Evolutionary conservation across 2,888 invertebrate species (phyloP), one percentile per base, ranked within the genome.

Genomic region (Phalera bucephala): DNA sequence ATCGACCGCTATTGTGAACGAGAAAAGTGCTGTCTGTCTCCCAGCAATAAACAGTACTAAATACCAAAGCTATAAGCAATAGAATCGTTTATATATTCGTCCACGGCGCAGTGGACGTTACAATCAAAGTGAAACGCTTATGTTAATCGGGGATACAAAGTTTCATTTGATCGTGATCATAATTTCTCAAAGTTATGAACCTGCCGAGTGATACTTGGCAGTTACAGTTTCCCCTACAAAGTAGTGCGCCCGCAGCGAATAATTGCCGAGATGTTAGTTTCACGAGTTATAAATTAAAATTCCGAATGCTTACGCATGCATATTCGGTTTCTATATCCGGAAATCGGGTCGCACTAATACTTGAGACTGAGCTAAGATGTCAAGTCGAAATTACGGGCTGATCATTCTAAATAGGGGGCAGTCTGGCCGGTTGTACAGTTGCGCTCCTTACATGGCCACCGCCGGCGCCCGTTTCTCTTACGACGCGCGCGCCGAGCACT

Each of bases 391-490:
- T 80, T 73, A 72, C 68, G 57, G 66, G 61, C 57, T 69, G 74
- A 68, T 72, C 72, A 77, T 76, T 77, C 79, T 76, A 80, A 80
- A 80, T 75, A 80, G 77, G 72, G 67, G 76, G 73, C 64, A 61
- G 64, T 71, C 63, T 67, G 72, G 77, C 85, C 82, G 82, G 84
- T 87, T 83, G 74, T 83, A 85, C 86, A 81, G 85, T 84, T 84
- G 86, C 76, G 58, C 70, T 69, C 84, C 86, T 57, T 85, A 88
- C 78, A 84, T 81, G 85, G 86, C 64, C 68, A 71, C 67, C 67
- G 67, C 63, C 70, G 77, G 71, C 77, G 82, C 73, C 70, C 73
- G 82, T 82, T 80, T 80, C 82, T 69, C 70, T 60, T 52, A 48
- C 57, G 51, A 45, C 46, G 45, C 49, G 41, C 42, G 46, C 53